These are phyloP conservation scores for Ahaetulla prasina DNA, from an alignment of 2,113 vertebrate species.

Conservation along the genomic window DNA sequence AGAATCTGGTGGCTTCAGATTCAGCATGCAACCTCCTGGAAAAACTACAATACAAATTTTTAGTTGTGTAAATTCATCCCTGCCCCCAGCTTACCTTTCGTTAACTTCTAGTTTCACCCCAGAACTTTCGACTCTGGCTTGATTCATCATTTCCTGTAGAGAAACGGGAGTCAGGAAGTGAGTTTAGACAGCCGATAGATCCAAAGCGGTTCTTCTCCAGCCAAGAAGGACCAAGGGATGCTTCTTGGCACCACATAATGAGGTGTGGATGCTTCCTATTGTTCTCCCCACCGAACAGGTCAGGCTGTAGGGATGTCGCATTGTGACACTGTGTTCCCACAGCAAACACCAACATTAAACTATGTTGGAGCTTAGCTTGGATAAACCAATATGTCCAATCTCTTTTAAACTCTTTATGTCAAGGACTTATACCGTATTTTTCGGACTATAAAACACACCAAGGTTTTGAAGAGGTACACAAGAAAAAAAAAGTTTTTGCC, in stretches of 20 bases:
- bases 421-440: background rate
- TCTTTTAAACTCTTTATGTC: background rate
- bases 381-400: background rate
- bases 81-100: constrained; percentile 78
- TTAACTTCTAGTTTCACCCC: constrained; percentile 95
- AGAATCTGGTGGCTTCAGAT: background rate
- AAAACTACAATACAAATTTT: background rate
- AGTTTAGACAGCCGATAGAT: background rate
- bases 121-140: constrained; percentile 83
- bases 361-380: background rate
- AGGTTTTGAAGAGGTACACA: too few relatives aligned
- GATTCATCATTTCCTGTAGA: constrained; percentile 93
- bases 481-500: too few relatives aligned
- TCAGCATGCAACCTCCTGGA: background rate
- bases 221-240: background rate
- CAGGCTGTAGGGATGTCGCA: background rate
- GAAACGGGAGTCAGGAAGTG: background rate
- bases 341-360: background rate
- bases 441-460: too few relatives aligned
- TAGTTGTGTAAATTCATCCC: background rate
- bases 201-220: background rate
- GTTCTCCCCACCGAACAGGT: background rate
- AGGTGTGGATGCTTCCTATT: background rate
- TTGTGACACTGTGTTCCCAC: background rate
- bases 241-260: background rate